These are phyloP conservation scores for Ischnura elegans DNA, from an alignment of 2,888 invertebrate species.

Conservation along the genomic window DNA sequence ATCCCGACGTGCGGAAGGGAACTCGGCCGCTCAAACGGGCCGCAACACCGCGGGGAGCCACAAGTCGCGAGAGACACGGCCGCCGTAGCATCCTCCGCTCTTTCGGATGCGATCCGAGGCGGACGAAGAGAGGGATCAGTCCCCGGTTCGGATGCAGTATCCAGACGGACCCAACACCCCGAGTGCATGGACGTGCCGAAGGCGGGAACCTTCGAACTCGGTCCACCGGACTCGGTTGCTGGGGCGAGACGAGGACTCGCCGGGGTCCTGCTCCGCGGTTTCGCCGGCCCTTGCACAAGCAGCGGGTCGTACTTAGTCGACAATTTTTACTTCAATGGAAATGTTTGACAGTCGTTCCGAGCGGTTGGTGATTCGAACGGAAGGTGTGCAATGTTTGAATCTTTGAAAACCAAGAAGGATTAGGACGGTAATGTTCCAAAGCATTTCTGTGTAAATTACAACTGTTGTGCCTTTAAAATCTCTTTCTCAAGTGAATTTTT, in stretches of 20 bases:
- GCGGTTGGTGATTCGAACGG: not conserved
- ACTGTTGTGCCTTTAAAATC: not conserved
- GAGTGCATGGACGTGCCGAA: slow-evolving; percentile 10
- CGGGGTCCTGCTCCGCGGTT: not conserved
- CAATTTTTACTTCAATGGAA: not conserved
- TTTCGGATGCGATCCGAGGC: not conserved
- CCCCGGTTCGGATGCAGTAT: not conserved
- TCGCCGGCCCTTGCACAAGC: not conserved
- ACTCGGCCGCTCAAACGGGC: slow-evolving; percentile 50
- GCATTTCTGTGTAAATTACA: not conserved
- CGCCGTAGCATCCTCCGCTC: not conserved
- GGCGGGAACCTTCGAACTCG: not conserved
- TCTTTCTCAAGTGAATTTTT: not conserved
- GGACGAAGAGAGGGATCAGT: not conserved
- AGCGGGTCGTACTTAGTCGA: not conserved
- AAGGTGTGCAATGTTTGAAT: not conserved
- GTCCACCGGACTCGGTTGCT: not conserved
- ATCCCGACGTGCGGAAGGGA: slow-evolving; percentile 12
- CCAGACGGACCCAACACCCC: not conserved
- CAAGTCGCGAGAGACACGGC: slow-evolving; percentile 49
- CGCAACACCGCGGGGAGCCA: slow-evolving; percentile 59
- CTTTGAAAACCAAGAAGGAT: not conserved
- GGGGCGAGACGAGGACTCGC: not conserved
- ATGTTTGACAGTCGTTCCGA: not conserved
- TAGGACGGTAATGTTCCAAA: not conserved